Evolutionary conservation across 2,888 invertebrate genomes (phyloP).

Genomic region (Andrena dorsata): DNA sequence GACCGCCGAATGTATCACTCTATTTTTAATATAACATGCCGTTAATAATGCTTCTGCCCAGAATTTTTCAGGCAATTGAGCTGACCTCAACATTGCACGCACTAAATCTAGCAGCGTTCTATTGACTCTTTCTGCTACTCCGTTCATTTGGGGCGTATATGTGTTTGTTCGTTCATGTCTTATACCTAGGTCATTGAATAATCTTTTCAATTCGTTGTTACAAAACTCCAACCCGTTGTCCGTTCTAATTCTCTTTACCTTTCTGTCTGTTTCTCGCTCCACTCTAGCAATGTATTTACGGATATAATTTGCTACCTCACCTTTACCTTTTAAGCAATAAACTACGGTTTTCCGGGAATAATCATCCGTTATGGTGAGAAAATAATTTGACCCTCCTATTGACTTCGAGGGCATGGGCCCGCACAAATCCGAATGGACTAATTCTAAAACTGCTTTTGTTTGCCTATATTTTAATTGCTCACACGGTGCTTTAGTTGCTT

Average conservation of each 20-base stretch:
- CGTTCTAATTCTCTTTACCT: conserved; percentile 8
- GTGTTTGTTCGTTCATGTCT: conserved; percentile 13
- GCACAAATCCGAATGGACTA: background rate
- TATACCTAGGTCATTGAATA: conserved; percentile 9
- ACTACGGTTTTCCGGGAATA: no score
- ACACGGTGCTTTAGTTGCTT: conserved; percentile 38
- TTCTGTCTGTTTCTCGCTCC: conserved; percentile 8
- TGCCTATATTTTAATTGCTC: background rate
- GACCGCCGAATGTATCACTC: background rate
- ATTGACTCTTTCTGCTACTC: background rate
- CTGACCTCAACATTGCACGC: background rate
- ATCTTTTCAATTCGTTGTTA: background rate
- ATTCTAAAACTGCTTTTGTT: conserved; percentile 4
- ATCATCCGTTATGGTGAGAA: background rate
- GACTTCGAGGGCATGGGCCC: background rate
- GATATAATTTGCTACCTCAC: background rate
- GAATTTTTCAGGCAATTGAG: background rate
- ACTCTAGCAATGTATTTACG: conserved; percentile 10
- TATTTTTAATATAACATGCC: conserved; percentile 10
- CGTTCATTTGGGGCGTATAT: background rate
- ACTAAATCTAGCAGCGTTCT: background rate
- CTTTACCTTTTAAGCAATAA: no score
- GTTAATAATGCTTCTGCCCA: conserved; percentile 7
- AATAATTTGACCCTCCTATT: background rate
- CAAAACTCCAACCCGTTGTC: no score